These are phyloP conservation scores for Hozukius guyotensis DNA, from an alignment of 2,797 vertebrate species.

Conservation along the genomic window DNA sequence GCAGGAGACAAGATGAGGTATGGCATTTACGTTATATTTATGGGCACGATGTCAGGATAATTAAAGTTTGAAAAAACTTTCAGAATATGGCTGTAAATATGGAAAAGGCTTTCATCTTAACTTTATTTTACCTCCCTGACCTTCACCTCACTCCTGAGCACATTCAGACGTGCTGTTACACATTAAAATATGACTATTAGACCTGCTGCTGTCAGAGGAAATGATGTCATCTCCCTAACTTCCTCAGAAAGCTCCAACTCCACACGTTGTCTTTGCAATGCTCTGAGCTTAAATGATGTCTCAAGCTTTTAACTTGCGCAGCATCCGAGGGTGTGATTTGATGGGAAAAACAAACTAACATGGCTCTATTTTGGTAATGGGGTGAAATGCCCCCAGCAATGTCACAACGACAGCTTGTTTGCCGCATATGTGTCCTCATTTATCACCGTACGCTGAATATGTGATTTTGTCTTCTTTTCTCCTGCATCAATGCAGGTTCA, in stretches of 20 bases:
- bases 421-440: slow-evolving; percentile 67
- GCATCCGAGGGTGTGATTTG: slow-evolving; percentile 37
- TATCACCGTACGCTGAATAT: slow-evolving; percentile 51
- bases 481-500: slow-evolving; percentile 57
- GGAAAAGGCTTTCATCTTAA: neutral
- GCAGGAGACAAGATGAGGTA: slow-evolving; percentile 21
- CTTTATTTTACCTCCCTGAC: slow-evolving; percentile 33
- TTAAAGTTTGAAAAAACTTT: neutral
- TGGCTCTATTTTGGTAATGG: slow-evolving; percentile 71
- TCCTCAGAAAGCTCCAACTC: neutral
- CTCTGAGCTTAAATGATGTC: slow-evolving; percentile 30
- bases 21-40: slow-evolving; percentile 33
- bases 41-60: slow-evolving; percentile 16
- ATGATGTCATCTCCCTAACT: slow-evolving; percentile 5
- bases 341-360: slow-evolving; percentile 58
- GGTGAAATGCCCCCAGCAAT: slow-evolving; percentile 73
- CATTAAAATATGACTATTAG: slow-evolving; percentile 19
- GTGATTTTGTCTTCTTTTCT: slow-evolving; percentile 48
- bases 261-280: neutral
- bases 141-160: slow-evolving; percentile 19
- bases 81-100: neutral
- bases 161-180: neutral
- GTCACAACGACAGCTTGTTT: slow-evolving; percentile 71
- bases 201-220: slow-evolving; percentile 5
- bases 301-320: slow-evolving; percentile 27